Evolutionary conservation across 37 sponge, comb jelly and placozoan species (phyloP).

Genomic region (Halisarca cf. caerulea): DNA sequence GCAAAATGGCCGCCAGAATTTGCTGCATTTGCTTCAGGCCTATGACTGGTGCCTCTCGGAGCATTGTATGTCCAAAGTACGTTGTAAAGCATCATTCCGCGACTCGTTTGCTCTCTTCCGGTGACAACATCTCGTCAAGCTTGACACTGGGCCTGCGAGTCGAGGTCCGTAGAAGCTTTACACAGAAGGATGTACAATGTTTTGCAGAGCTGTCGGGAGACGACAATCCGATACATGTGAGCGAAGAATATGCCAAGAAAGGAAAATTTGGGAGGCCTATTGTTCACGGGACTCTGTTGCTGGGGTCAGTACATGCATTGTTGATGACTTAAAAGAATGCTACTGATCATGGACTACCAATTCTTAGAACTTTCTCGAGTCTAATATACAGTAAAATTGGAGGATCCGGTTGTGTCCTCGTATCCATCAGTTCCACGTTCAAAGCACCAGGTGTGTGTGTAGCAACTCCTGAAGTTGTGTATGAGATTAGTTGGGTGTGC

Average conservation of each 20-base stretch:
- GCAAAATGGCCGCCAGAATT: no score
- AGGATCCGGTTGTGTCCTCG: neutral
- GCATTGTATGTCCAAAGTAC: no score
- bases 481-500: neutral
- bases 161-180: neutral
- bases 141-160: neutral
- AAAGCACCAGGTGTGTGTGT: neutral
- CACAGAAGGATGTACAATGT: neutral
- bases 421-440: slow-evolving; percentile 4
- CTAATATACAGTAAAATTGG: slow-evolving; percentile 1
- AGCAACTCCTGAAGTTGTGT: no score
- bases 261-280: slow-evolving; percentile 9
- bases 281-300: slow-evolving; percentile 9
- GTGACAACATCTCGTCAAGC: no score
- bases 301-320: slow-evolving; percentile 20
- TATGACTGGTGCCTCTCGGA: no score
- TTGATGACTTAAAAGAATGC: no score
- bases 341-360: no score
- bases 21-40: no score
- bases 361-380: neutral
- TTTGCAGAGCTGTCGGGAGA: neutral
- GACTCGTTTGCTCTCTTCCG: no score
- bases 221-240: slow-evolving; percentile 16
- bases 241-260: neutral
- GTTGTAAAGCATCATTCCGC: no score